Base-by-base conservation (phyloP, 2,888 invertebrate species). In the Patella ulyssiponensis region DNA sequence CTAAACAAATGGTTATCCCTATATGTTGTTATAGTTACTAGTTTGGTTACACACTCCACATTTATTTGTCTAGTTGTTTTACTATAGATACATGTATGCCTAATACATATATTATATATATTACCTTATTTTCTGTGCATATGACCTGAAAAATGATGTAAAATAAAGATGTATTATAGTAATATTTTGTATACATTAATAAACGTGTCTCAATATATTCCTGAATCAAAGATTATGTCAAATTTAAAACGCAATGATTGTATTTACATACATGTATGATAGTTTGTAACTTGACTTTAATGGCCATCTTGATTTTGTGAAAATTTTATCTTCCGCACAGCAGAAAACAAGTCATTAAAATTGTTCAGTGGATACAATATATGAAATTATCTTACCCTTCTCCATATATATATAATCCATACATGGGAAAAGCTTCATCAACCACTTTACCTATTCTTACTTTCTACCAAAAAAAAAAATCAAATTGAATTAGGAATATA, bases 331-430 rank as follows among this genome's bases (percentile, higher is more conserved):
- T 27, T 17, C 20, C 9, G 56, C n/a, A 73, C 11, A 9, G 7
- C 14, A 23, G 23, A 54, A 70, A 71, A 74, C 23, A 15, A 23
- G 69, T 15, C 17, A 33, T 71, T 54, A n/a, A 56, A 69, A 33
- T 53, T 73, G 14, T 44, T 15, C 15, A 73, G 15, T 12, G 44
- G 27, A 3, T 27, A 44, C 44, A 7, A 14, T 3, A 44, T 15
- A 54, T 52, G 11, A 1, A 58, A 3, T 54, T 15, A 58, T 84
- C 90, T 86, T 86, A 92, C 91, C 98, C 98, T 93, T 98, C 98
- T 80, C 96, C 96, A 90, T 98, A 98, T 1, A 95, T 95, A 91
- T 96, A 97, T 0, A 98, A 92, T 53, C 94, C 95, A 93, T 97
- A 98, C 88, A 95, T 95, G 1, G 95, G 95, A 92, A 94, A 96